Percentiles rank a stretch among this genome's conserved stretches.
These are phyloP conservation scores for Atlantisia rogersi DNA, from an alignment of 2,113 vertebrate genomes.

Conservation along the genomic window DNA sequence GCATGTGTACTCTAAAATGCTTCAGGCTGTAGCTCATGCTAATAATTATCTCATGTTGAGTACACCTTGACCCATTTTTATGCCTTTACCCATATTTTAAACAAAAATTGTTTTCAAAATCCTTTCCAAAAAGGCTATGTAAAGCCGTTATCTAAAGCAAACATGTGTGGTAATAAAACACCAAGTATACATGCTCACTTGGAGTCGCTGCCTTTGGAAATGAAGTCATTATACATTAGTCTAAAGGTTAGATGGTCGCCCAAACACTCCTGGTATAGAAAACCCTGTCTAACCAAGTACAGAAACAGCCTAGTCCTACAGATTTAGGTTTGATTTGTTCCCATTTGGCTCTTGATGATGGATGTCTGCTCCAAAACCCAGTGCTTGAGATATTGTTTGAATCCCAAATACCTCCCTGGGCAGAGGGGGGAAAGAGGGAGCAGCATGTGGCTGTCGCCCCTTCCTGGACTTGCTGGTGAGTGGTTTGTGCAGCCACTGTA, in stretches of 20 bases:
- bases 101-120: neutral
- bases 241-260: neutral
- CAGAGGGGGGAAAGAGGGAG: neutral
- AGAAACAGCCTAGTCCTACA: neutral
- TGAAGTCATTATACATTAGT: neutral
- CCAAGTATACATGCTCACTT: neutral
- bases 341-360: neutral
- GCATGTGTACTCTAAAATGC: neutral
- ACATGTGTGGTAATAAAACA: constrained; percentile 8
- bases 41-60: constrained; percentile 14
- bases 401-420: neutral
- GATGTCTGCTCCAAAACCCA: neutral
- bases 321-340: neutral
- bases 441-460: neutral
- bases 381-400: neutral
- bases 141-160: constrained; percentile 31
- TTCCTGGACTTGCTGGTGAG: neutral
- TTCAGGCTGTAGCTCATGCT: constrained; percentile 18
- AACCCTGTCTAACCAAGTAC: fast-evolving
- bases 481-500: neutral
- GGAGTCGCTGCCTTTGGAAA: neutral
- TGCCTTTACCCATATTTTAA: constrained; percentile 12
- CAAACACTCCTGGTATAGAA: neutral
- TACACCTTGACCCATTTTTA: constrained; percentile 29
- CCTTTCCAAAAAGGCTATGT: neutral